Evolutionary conservation across 2,888 invertebrate species (phyloP).

Genomic region (Oligia strigilis): DNA sequence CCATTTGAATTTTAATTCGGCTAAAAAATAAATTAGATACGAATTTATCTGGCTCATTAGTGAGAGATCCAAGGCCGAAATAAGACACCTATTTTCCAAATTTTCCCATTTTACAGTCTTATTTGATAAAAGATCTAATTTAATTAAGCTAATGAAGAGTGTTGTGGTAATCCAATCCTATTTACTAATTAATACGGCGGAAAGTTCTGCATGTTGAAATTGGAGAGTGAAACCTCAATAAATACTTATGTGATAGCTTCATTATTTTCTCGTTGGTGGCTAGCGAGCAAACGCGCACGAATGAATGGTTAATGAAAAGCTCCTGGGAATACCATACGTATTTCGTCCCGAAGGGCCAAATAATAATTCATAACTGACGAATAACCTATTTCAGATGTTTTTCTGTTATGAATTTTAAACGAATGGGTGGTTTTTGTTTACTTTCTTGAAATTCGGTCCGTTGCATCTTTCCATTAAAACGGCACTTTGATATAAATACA

Average conservation of each 20-base stretch:
- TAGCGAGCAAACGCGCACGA: slow-evolving; percentile 10
- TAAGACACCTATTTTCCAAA: slow-evolving; percentile 74
- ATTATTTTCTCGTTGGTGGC: slow-evolving; percentile 40
- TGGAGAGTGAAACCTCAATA: slow-evolving; percentile 48
- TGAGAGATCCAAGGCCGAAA: slow-evolving; percentile 60
- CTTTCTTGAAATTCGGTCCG: neutral
- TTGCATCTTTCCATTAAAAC: neutral
- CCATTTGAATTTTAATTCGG: slow-evolving; percentile 72
- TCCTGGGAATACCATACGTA: neutral
- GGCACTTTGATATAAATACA: neutral
- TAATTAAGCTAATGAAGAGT: slow-evolving; percentile 85
- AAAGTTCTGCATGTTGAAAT: slow-evolving; percentile 67
- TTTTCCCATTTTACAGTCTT: slow-evolving; percentile 74
- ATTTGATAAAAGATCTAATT: slow-evolving; percentile 82
- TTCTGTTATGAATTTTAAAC: too few species aligned
- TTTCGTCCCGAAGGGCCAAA: neutral
- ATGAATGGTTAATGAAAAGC: slow-evolving; percentile 31
- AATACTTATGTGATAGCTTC: slow-evolving; percentile 44
- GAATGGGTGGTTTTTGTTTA: neutral
- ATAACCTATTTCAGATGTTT: neutral
- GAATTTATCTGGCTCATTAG: slow-evolving; percentile 71
- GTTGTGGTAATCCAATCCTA: slow-evolving; percentile 79
- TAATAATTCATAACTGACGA: neutral
- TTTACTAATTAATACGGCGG: slow-evolving; percentile 79
- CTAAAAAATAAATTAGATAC: slow-evolving; percentile 74